Conservation (phyloP, 2,113 vertebrate species). For the Tragelaphus buxtoni region DNA sequence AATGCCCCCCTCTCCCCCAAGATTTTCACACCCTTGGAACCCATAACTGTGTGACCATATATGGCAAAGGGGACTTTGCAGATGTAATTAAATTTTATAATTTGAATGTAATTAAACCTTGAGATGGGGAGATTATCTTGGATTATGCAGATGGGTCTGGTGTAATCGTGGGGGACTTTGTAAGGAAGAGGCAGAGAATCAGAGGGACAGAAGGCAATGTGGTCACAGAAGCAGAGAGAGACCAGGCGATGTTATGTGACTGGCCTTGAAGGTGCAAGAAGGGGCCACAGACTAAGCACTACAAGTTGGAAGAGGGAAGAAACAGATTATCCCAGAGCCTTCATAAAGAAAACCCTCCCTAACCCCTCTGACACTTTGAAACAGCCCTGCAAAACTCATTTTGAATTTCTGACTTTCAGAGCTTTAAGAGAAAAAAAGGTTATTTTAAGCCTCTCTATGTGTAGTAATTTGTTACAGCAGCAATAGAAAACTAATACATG, state of each 20-base stretch:
- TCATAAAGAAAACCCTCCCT: background rate
- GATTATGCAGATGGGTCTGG: background rate
- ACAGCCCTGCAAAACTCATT: background rate
- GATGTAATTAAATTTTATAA: background rate
- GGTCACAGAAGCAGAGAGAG: background rate
- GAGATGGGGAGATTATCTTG: background rate
- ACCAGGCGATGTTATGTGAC: background rate
- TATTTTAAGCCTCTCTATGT: background rate
- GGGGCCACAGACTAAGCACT: background rate
- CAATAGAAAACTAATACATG: background rate
- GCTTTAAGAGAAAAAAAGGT: background rate
- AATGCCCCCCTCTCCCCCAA: background rate
- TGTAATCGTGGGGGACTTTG: background rate
- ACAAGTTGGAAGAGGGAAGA: background rate
- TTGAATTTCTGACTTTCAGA: background rate
- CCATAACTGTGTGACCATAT: background rate
- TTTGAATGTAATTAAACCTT: background rate
- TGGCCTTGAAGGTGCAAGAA: background rate
- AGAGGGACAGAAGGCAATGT: background rate
- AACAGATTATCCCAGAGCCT: background rate
- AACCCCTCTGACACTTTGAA: background rate
- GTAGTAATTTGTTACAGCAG: slow-evolving; percentile 33
- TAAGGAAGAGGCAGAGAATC: background rate
- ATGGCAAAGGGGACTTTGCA: background rate
- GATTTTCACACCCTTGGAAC: background rate